phyloP scores from a whole-genome alignment of 1,140 invertebrate genomes.

The Ptiloglossa arizonensis region DNA sequence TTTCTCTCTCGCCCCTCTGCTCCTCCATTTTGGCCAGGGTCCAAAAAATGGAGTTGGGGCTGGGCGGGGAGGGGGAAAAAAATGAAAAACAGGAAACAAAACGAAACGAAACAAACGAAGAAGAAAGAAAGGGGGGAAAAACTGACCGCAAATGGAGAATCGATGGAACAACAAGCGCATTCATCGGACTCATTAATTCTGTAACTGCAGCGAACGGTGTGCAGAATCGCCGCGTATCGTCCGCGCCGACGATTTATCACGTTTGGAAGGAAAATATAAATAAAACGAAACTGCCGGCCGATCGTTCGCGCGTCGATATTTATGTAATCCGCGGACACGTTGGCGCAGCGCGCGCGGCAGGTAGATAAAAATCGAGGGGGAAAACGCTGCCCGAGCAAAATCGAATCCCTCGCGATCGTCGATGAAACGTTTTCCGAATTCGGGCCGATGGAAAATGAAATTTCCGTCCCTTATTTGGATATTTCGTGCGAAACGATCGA shows the following conservation, averaged over 20 bases:
- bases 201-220: conserved; percentile 20
- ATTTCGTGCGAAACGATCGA: no score
- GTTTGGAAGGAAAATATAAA: conserved; percentile 37
- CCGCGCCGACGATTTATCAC: conserved; percentile 15
- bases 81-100: no score
- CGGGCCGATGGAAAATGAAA: neutral
- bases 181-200: conserved; percentile 62
- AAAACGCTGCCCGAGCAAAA: neutral
- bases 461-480: no score
- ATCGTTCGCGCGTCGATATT: neutral
- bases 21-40: neutral
- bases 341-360: no score
- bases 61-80: no score
- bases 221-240: conserved; percentile 7
- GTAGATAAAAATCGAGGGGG: neutral
- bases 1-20: conserved; percentile 5
- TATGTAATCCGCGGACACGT: neutral
- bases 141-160: conserved; percentile 55
- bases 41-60: no score
- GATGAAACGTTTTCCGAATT: neutral
- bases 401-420: neutral
- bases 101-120: no score
- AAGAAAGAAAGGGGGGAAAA: neutral
- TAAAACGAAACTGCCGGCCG: neutral
- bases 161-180: conserved; percentile 57